Evolutionary conservation across 2,797 vertebrate genomes (phyloP).

Genomic region (Lacerta viridis): DNA sequence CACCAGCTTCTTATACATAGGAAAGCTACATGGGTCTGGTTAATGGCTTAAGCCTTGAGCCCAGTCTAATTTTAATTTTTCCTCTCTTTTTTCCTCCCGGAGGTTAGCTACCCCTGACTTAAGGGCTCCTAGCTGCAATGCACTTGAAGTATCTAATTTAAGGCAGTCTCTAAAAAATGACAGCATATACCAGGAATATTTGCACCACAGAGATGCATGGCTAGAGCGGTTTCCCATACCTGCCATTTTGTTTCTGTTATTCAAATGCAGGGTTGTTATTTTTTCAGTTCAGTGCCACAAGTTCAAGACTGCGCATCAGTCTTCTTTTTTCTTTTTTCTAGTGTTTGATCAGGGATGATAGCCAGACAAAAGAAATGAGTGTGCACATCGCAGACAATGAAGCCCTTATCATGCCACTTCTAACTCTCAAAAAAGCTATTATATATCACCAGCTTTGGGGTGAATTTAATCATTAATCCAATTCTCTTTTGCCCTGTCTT

Average conservation of each 20-base stretch:
- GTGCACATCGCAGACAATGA: background rate
- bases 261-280: background rate
- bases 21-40: too few relatives aligned
- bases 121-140: background rate
- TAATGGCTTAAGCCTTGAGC: too few relatives aligned
- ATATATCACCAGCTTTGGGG: background rate
- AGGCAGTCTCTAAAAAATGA: background rate
- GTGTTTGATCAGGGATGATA: background rate
- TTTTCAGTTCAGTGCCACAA: background rate
- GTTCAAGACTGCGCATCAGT: background rate
- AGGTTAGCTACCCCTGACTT: background rate
- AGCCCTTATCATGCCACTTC: background rate
- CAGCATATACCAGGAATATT: background rate
- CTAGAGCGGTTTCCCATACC: background rate
- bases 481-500: too few relatives aligned
- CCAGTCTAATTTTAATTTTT: too few relatives aligned
- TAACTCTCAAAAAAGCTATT: conserved; percentile 6
- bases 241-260: background rate
- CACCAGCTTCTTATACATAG: too few relatives aligned
- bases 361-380: background rate
- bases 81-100: too few relatives aligned
- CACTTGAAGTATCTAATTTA: background rate
- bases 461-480: background rate
- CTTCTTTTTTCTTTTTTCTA: background rate
- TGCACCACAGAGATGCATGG: background rate